Percentiles rank a stretch among this genome's conserved stretches.
Conservation (phyloP, 2,888 invertebrate species). For the Dioctria rufipes region DNA sequence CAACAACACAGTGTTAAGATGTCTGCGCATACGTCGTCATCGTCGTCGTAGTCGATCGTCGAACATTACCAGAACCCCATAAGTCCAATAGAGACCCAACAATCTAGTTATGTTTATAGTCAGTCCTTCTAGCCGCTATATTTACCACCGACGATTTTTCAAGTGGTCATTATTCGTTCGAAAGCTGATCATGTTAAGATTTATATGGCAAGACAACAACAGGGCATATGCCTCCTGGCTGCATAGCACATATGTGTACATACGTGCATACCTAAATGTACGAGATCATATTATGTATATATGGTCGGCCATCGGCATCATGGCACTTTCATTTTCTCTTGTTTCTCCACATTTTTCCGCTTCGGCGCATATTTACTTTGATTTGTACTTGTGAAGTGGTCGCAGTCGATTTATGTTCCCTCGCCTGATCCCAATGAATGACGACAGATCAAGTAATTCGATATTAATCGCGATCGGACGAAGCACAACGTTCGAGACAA, state of each 20-base stretch:
- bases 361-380: constrained; percentile 37
- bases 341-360: constrained; percentile 22
- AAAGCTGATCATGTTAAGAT: constrained; percentile 45
- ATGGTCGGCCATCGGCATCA: neutral
- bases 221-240: neutral
- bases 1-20: neutral
- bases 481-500: neutral
- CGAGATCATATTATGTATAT: neutral
- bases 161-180: constrained; percentile 53
- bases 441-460: constrained; percentile 17
- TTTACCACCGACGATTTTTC: constrained; percentile 39
- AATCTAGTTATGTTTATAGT: neutral
- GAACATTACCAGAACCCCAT: constrained; percentile 24
- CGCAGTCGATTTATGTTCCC: constrained; percentile 5
- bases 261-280: too few species aligned
- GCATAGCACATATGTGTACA: neutral
- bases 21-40: constrained; percentile 6
- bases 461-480: constrained; percentile 36
- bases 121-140: constrained; percentile 17
- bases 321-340: constrained; percentile 43
- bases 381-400: constrained; percentile 37
- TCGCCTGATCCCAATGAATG: neutral
- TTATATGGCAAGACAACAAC: constrained; percentile 24
- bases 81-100: constrained; percentile 2
- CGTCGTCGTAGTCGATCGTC: neutral